Base-by-base conservation (phyloP, 1,140 invertebrate species). In the Carposina sasakii region DNA sequence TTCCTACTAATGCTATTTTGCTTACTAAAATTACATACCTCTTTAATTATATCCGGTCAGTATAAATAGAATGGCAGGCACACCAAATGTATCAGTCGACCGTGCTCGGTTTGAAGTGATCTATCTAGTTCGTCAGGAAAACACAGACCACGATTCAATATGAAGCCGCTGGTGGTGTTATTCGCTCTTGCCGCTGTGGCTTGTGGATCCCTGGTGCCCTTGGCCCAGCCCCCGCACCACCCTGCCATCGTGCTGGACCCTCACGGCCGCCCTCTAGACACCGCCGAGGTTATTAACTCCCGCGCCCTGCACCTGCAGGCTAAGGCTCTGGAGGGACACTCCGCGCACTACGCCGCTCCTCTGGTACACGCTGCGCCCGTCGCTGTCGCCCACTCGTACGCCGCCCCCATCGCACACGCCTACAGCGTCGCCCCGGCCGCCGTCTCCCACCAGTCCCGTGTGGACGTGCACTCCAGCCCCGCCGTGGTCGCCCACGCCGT, bases 121-220 rank as follows among this genome's bases (percentile, higher is more conserved):
- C 55, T 50, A 57, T 52, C 50, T 57, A 46, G 51, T 57, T 53
- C 47, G 50, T 49, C 59, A 48, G 63, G n/a, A 63, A 31, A 57
- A 57, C 74, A 81, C 72, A 81, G 74, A 76, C 72, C 76, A 74
- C 59, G 57, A n/a, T 77, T 72, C 53, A 78, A 53, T 63, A 87
- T 87, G 86, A 81, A 81, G 76, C 78, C 72, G 73, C 68, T 83
- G 85, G 85, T 87, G 83, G 85, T 87, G 82, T 85, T 87, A 66
- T 81, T 74, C 67, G 81, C 76, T 60, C 49, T 68, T 6, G 52
- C 41, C 45, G 50, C 65, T 8, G 61, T 52, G 56, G 65, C 61
- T 21, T 73, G 69, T 60, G 72, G 66, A 45, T 76, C 66, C 52
- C 57, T 55, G 54, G 58, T 63, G 54, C 78, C 57, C 39, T 57